These are phyloP conservation scores for Pristionchus fissidentatus DNA, from an alignment of 2,888 invertebrate species.

Conservation along the genomic window DNA sequence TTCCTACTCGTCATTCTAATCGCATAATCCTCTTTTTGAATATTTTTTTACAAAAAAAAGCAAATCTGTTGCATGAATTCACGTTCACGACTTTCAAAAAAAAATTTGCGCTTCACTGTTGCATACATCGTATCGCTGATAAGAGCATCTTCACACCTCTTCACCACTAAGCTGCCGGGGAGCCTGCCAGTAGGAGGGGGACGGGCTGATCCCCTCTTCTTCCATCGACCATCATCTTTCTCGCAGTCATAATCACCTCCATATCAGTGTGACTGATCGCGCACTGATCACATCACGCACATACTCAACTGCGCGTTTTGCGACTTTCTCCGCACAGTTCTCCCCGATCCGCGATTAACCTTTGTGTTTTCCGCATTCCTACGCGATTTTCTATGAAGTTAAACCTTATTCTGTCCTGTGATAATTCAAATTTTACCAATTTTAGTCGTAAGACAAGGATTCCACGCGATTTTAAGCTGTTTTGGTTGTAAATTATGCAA, in stretches of 20 bases:
- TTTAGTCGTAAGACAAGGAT: too few relatives aligned
- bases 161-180: conserved; percentile 1
- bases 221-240: neutral
- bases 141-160: conserved; percentile 11
- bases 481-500: neutral
- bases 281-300: neutral
- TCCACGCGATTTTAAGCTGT: too few relatives aligned
- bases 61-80: too few relatives aligned
- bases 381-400: too few relatives aligned
- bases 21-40: too few relatives aligned
- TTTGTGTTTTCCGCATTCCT: neutral
- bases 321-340: neutral
- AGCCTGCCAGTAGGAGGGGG: neutral
- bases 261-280: neutral
- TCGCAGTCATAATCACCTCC: conserved; percentile 6
- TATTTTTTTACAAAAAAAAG: too few relatives aligned
- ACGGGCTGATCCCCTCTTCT: neutral
- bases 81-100: too few relatives aligned
- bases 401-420: too few relatives aligned
- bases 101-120: too few relatives aligned
- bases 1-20: too few relatives aligned
- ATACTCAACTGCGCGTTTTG: too few relatives aligned
- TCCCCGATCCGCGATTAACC: neutral
- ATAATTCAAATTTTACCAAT: neutral
- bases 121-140: conserved; percentile 5